These are phyloP conservation scores for Mohoua ochrocephala DNA, from an alignment of 2,113 vertebrate species.

Conservation along the genomic window DNA sequence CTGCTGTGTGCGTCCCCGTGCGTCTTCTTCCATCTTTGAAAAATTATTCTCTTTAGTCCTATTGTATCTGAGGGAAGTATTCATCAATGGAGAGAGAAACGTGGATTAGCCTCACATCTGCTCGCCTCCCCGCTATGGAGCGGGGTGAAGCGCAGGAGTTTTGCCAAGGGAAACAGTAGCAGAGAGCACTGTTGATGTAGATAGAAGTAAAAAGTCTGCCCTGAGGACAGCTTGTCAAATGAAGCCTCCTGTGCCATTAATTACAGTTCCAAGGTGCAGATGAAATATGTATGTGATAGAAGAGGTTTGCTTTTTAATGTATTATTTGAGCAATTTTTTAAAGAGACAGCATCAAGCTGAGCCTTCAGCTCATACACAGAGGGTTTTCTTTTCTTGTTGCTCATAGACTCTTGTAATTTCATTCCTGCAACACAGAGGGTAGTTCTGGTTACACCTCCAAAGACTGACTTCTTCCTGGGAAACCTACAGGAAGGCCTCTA, in stretches of 20 bases:
- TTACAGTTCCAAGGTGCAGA: slow-evolving; percentile 32
- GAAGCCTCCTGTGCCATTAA: background rate
- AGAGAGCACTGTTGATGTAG: background rate
- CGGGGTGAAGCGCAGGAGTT: background rate
- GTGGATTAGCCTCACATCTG: background rate
- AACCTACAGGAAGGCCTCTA: background rate
- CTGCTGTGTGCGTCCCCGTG: background rate
- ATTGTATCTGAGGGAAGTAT: background rate
- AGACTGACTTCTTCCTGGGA: background rate
- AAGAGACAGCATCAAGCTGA: background rate
- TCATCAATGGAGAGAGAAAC: background rate
- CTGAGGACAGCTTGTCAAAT: background rate
- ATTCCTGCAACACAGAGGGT: background rate
- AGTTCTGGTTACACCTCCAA: background rate
- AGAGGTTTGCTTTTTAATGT: slow-evolving; percentile 5
- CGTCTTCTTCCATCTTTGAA: background rate
- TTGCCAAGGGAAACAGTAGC: background rate
- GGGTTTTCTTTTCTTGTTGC: background rate
- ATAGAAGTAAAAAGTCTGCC: slow-evolving; percentile 48
- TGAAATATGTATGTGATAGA: slow-evolving; percentile 23
- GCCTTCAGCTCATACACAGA: background rate
- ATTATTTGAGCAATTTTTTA: background rate
- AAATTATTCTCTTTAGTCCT: background rate
- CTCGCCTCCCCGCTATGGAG: background rate
- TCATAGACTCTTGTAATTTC: background rate